Base-by-base conservation (phyloP, 2,113 vertebrate genomes). In the Pelecanoides urinatrix region DNA sequence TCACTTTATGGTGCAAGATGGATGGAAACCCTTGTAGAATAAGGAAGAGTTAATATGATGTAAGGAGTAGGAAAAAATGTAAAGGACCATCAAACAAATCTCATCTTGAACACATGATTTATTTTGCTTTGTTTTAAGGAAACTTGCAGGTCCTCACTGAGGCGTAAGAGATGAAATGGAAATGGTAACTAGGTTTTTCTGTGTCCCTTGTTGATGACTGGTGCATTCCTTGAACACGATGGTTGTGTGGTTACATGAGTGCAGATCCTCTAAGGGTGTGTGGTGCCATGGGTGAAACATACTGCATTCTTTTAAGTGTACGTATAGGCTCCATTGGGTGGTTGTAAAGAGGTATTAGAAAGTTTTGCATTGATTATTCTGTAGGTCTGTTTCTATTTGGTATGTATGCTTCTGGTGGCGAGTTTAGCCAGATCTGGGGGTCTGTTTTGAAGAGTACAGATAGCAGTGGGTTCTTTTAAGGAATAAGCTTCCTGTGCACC, bases 331-430 rank as follows among this genome's bases (percentile, higher is more conserved):
- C 26, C 19, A 2, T 12, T 34, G 22, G 10, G 18, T 77, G 23
- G 7, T 8, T 72, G 26, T 47, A 5, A 47, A 52, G 58, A 44
- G 1, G 2, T 8, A 2, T 10, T 26, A 10, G 61, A 7, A 47
- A 27, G 9, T 36, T 83, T 26, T 63, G 32, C 32, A 19, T 11
- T 62, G 27, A 29, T 42, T 85, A 50, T 65, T 73, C 50, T 59
- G 4, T 15, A 45, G 45, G 16, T 67, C 22, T 49, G 4, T 49
- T 92, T 65, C 11, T 71, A 1, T 71, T 42, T 29, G 7, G 2
- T 55, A 3, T 3, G 7, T 18, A 9, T 56, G 22, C 19, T 82
- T n/a, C 6, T 40, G 20, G 10, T 27, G 34, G 16, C 0, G 4
- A 44, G 34, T 70, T 53, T 62, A 25, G 70, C 56, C 30, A 19